phyloP scores from a whole-genome alignment of 2,888 invertebrate genomes.

The Emmelina monodactyla region DNA sequence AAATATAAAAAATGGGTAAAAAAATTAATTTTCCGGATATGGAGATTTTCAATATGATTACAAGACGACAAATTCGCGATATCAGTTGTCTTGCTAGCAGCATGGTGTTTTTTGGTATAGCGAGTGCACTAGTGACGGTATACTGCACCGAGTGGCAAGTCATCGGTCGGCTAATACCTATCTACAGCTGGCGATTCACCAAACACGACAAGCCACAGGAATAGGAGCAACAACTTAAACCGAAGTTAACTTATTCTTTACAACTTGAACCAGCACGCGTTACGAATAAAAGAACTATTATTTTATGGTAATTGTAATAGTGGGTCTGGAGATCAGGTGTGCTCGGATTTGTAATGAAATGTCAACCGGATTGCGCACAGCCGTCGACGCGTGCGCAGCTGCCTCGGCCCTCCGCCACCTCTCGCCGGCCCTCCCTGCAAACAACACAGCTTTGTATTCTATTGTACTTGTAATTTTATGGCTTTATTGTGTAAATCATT shows the following conservation, averaged over 20 bases:
- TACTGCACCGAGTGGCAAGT: constrained; percentile 82
- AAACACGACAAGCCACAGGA: no score
- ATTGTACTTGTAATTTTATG: constrained; percentile 29
- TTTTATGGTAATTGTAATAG: constrained; percentile 41
- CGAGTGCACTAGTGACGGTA: constrained; percentile 57
- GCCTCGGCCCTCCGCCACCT: constrained; percentile 35
- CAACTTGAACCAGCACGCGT: no score
- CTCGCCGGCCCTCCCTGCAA: constrained; percentile 43
- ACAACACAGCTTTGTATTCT: constrained; percentile 36
- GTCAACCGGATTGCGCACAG: constrained; percentile 50
- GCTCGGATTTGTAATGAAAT: constrained; percentile 55
- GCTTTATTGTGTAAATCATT: constrained; percentile 4
- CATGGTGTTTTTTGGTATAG: constrained; percentile 65
- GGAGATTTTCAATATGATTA: no score
- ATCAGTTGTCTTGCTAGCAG: no score
- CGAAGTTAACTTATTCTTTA: no score
- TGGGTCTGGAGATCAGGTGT: constrained; percentile 56
- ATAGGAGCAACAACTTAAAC: no score
- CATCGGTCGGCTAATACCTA: constrained; percentile 74
- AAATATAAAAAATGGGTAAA: no score
- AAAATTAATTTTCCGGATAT: no score
- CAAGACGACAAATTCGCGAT: no score
- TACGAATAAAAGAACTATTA: constrained; percentile 19
- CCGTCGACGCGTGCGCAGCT: constrained; percentile 52
- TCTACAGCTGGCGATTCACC: no score